Base-by-base conservation (phyloP, 2,888 invertebrate species). In the Diarsia mendica region DNA sequence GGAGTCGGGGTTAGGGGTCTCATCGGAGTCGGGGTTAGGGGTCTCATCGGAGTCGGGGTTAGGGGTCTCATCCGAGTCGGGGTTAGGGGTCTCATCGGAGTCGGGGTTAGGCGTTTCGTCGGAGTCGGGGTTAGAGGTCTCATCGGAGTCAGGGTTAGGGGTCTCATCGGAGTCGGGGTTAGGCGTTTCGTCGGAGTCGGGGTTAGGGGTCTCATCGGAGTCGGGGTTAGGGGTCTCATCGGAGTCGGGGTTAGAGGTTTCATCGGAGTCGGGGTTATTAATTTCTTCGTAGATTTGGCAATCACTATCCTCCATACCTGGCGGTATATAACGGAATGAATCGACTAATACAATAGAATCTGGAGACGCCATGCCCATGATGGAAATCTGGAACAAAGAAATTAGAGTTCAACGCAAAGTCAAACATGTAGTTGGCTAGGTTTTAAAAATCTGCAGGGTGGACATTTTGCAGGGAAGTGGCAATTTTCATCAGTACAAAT, bases 251-350 rank as follows among this genome's bases (percentile, higher is more conserved):
- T 23, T 48, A 2, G 53, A 28, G 10, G 15, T 61, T 23, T 28
- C 28, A 28, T 60, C 33, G 0, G 80, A 70, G 0, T 49, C 46
- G 28, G 49, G 58, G 6, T 39, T 67, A 8, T 77, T 77, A 6
- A 72, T 77, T 23, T 89, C 86, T 72, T 81, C 84, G 53, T 93
- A 94, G 23, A 93, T 80, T 28, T 79, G 53, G 75, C 94, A 93
- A n/a, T 86, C 85, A 15, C 85, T 86, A 44, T 89, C 89, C 28
- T 88, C 82, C 13, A 74, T 65, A 5, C 48, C 67, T 4, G 90
- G 90, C 3, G 91, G 89, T 55, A 91, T 88, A 60, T 93, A 94
- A 44, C 93, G 90, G 53, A 94, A 92, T 23, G 94, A 93, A 81
- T 93, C 93, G 0, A 94, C 82, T 18, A 92, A 74, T 5, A 93